A percentile compares a stretch with the other conserved stretches of the same genome.
Conservation (phyloP, 2,797 vertebrate species). For the Aselliscus stoliczkanus region DNA sequence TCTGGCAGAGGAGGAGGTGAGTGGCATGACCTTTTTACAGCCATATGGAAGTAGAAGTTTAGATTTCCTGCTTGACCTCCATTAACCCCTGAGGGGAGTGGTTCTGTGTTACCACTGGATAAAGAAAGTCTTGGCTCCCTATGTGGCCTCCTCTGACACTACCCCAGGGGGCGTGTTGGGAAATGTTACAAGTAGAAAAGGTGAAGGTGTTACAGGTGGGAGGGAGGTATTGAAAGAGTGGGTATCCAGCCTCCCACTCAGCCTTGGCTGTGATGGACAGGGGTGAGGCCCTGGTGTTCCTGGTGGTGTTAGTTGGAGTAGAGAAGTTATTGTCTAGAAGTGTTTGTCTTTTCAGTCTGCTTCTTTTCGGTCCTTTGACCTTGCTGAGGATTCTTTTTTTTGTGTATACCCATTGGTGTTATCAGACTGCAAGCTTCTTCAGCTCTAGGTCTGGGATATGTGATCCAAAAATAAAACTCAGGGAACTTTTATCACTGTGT, state of each 20-base stretch:
- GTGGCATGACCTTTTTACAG: not conserved
- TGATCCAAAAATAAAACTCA: not conserved
- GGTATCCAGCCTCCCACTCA: not conserved
- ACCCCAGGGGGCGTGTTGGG: not conserved
- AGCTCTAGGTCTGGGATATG: not conserved
- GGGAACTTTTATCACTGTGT: not conserved
- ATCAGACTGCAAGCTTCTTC: not conserved
- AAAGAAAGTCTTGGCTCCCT: not conserved
- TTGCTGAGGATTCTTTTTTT: not conserved
- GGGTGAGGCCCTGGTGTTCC: not conserved
- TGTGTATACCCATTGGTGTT: not conserved
- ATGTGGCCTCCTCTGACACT: not conserved
- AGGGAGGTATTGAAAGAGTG: not conserved
- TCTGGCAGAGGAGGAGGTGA: not conserved
- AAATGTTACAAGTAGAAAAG: not conserved
- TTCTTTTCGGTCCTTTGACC: not conserved
- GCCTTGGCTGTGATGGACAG: not conserved
- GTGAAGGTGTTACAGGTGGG: not conserved
- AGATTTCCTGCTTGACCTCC: not conserved
- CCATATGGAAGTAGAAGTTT: not conserved
- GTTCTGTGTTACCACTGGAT: not conserved
- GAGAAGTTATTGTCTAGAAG: not conserved
- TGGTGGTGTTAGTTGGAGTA: not conserved
- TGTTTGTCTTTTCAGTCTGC: not conserved
- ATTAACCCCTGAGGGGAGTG: not conserved